Conservation (phyloP, 2,113 vertebrate species). For the Myodes glareolus region DNA sequence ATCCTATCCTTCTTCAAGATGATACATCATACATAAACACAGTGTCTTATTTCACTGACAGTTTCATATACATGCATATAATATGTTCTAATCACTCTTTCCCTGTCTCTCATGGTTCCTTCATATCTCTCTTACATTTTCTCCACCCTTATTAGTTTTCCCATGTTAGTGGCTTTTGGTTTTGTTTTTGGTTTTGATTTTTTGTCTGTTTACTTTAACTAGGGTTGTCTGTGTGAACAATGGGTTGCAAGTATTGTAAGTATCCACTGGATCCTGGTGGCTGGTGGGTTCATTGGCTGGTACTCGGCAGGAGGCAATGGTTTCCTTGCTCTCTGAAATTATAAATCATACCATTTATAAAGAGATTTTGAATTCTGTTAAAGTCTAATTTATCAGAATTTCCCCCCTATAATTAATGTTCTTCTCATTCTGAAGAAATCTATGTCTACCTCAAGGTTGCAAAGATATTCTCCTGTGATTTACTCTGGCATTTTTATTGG, state of each 20-base stretch:
- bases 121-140: not conserved
- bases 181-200: not conserved
- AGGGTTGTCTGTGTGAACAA: not conserved
- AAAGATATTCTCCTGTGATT: conserved; percentile 30
- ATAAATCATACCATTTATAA: not conserved
- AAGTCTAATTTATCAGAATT: conserved; percentile 26
- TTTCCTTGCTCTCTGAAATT: not conserved
- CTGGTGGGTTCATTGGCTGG: not conserved
- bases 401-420: not conserved
- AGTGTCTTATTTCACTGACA: not conserved
- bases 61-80: not conserved
- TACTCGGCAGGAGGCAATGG: not conserved
- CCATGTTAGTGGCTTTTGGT: too few species aligned
- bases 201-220: not conserved
- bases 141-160: not conserved
- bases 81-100: not conserved
- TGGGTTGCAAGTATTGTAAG: too few species aligned
- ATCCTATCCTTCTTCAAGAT: not conserved
- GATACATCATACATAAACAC: not conserved
- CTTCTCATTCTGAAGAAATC: conserved; percentile 32
- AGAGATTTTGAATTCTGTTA: not conserved
- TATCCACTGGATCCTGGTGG: too few species aligned
- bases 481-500: conserved; percentile 29
- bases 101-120: not conserved
- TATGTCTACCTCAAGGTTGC: not conserved